These are phyloP conservation scores for Elgaria multicarinata DNA, from an alignment of 2,113 vertebrate species.

Conservation along the genomic window DNA sequence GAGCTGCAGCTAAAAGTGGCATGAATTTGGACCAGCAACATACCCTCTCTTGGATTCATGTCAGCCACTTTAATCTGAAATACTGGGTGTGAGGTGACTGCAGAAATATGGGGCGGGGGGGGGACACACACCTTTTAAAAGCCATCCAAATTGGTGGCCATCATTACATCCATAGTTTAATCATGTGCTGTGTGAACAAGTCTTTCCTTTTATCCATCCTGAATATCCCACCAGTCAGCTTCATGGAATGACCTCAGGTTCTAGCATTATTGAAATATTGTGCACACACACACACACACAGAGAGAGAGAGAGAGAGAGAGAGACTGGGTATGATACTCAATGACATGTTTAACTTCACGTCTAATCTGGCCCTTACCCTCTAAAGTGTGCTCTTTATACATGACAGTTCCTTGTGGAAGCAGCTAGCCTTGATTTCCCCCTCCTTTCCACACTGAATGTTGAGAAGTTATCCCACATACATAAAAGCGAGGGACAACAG, in stretches of 20 bases:
- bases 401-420: not conserved
- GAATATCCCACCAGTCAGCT: too few relatives aligned
- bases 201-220: too few relatives aligned
- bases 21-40: not conserved
- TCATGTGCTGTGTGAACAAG: too few relatives aligned
- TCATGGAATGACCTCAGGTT: too few relatives aligned
- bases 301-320: too few relatives aligned
- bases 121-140: too few relatives aligned
- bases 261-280: too few relatives aligned
- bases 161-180: too few relatives aligned
- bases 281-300: too few relatives aligned
- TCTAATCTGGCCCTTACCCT: not conserved
- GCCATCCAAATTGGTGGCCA: too few relatives aligned
- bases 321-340: too few relatives aligned
- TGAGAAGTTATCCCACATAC: not conserved
- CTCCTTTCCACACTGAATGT: not conserved
- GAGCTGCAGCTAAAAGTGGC: not conserved
- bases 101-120: not conserved
- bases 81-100: not conserved
- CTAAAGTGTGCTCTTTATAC: not conserved
- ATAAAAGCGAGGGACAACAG: not conserved
- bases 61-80: not conserved
- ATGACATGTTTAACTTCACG: not conserved
- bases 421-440: not conserved
- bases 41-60: too few relatives aligned